These are phyloP conservation scores for Corapipo altera DNA, from an alignment of 2,113 vertebrate genomes.

Conservation along the genomic window DNA sequence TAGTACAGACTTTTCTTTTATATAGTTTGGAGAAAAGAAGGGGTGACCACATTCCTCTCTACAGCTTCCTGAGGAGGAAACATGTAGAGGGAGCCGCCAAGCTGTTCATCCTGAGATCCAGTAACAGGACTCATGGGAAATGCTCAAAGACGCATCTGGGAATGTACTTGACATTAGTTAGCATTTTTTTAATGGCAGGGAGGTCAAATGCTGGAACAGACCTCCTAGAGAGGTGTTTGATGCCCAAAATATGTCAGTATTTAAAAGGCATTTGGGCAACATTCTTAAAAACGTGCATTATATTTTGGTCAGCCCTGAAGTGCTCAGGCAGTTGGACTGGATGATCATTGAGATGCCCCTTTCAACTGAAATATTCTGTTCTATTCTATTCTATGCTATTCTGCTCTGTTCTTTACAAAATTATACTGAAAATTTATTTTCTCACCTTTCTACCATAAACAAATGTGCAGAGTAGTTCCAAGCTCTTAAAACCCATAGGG, in stretches of 20 bases:
- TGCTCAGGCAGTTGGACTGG: neutral
- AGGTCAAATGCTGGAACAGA: neutral
- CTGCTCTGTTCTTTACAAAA: neutral
- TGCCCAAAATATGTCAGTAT: neutral
- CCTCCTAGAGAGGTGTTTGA: neutral
- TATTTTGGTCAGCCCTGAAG: neutral
- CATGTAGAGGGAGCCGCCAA: neutral
- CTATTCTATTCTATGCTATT: neutral
- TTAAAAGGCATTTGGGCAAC: neutral
- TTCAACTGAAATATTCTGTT: neutral
- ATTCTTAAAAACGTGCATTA: neutral
- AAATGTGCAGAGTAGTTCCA: neutral
- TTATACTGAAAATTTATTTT: neutral
- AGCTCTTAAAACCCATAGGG: neutral
- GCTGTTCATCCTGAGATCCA: too few relatives aligned
- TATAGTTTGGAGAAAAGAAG: neutral
- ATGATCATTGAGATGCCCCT: fast-evolving
- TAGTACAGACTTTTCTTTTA: neutral
- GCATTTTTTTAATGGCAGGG: neutral
- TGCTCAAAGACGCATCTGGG: neutral
- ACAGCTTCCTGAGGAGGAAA: neutral
- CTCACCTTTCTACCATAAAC: neutral
- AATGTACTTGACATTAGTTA: neutral
- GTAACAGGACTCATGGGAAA: fast-evolving
- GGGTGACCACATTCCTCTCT: neutral